Base-by-base conservation (phyloP, 2,797 vertebrate species). In the Sebastes diaconus region DNA sequence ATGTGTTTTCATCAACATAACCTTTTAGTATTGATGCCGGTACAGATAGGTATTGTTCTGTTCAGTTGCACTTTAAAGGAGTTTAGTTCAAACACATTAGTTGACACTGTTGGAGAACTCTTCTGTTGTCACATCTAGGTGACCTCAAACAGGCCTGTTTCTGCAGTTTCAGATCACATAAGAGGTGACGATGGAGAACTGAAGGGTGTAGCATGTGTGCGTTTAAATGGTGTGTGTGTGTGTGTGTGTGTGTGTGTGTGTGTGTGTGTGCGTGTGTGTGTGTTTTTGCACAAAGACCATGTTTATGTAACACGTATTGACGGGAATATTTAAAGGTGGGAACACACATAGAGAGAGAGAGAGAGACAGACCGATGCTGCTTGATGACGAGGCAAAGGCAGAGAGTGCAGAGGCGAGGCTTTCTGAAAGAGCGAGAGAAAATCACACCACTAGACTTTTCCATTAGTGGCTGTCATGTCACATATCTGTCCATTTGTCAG, bases 401-500 rank as follows among this genome's bases (percentile, higher is more conserved):
- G n/a, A 32, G 24, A 32, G 70, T 16, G 34, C 9, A 13, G 16
- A 71, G 24, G 6, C 29, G 12, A 32, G 12, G 18, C 4, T 52
- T 73, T 52, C 29, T 54, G 39, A 39, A 34, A 16, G 20, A 54
- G 57, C 3, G 7, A 22, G 46, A 75, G 55, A 80, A 72, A 83
- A 79, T 70, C 20, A 29, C 67, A 79, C 60, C 68, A 54, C 66
- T 8, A 13, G 11, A 72, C 55, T 83, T 81, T 79, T 73, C 75
- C 72, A 79, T 81, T 83, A 85, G 77, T n/a, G 12, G 30, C 68
- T 54, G 72, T 81, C 80, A 61, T 72, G 60, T 79, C 32, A 16
- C 63, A 60, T 86, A 61, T 83, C 71, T 66, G 60, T 72, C 75
- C 13, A 32, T 84, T 34, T 74, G 46, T 63, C 74, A 63, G 73